Percentiles rank a stretch among this genome's conserved stretches.
Conservation (phyloP, 2,888 invertebrate species). For the Nemapogon koenigi region DNA sequence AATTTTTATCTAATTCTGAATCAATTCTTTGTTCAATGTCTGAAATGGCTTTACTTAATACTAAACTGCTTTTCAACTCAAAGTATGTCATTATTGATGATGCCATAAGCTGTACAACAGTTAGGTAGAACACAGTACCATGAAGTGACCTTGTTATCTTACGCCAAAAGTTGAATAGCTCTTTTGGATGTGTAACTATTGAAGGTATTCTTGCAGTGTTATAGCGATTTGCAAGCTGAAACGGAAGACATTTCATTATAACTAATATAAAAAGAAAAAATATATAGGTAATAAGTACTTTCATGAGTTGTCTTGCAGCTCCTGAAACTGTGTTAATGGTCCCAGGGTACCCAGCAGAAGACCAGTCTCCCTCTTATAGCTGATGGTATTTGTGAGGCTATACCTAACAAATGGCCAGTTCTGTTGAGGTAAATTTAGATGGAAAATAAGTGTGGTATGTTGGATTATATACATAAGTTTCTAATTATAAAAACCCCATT, state of each 20-base stretch:
- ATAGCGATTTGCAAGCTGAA: constrained; percentile 68
- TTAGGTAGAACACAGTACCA: constrained; percentile 48
- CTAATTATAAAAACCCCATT: background rate
- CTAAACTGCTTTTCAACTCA: constrained; percentile 59
- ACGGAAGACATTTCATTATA: constrained; percentile 21
- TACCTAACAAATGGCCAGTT: too few species aligned
- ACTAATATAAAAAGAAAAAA: constrained; percentile 4
- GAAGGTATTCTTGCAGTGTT: constrained; percentile 69
- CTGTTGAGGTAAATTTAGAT: too few species aligned
- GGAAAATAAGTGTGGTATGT: too few species aligned
- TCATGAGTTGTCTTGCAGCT: too few species aligned
- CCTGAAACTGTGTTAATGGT: too few species aligned
- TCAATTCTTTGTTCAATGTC: constrained; percentile 34
- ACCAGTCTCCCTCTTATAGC: too few species aligned
- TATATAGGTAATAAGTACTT: background rate
- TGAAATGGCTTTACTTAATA: constrained; percentile 38
- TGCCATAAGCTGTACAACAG: constrained; percentile 55
- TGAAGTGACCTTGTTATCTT: constrained; percentile 62
- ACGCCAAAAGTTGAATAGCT: constrained; percentile 54
- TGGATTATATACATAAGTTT: too few species aligned
- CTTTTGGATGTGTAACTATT: constrained; percentile 60
- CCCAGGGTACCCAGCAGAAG: too few species aligned
- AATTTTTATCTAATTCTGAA: constrained; percentile 5
- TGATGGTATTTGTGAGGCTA: too few species aligned
- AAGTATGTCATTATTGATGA: constrained; percentile 67